phyloP scores from a whole-genome alignment of 2,113 vertebrate genomes.

The Aramus guarauna region DNA sequence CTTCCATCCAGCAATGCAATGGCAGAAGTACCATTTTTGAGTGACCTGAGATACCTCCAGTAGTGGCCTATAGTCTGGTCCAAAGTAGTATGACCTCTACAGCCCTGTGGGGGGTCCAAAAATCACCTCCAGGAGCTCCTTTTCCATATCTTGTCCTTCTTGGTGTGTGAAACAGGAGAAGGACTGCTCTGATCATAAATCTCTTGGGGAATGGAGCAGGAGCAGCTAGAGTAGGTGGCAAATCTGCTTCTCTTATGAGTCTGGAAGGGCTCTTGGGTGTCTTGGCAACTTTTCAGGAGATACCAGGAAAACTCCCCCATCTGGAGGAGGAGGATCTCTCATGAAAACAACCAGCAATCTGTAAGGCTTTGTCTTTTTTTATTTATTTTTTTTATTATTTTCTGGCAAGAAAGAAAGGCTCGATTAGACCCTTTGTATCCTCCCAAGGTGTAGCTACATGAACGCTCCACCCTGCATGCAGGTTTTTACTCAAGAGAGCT shows the following conservation, averaged over 20 bases:
- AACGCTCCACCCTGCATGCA: background rate
- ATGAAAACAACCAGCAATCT: background rate
- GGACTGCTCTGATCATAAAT: background rate
- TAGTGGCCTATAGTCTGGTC: background rate
- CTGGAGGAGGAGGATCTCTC: background rate
- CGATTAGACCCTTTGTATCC: background rate
- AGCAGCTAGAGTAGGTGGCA: constrained; percentile 4
- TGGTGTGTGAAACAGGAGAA: background rate
- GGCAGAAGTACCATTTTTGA: background rate
- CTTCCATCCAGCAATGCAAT: background rate
- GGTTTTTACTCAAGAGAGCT: background rate
- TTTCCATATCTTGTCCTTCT: background rate
- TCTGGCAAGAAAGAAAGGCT: background rate
- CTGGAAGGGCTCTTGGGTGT: background rate
- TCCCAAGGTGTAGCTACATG: background rate
- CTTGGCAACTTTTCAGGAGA: constrained; percentile 21
- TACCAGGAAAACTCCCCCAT: constrained; percentile 21
- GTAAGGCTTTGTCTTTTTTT: background rate
- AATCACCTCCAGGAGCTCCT: background rate
- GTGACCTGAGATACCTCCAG: background rate
- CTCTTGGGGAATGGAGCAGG: background rate
- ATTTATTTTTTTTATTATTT: background rate
- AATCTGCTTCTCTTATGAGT: background rate
- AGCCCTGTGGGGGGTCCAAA: background rate
- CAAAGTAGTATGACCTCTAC: background rate